These are phyloP conservation scores for Mohoua ochrocephala DNA, from an alignment of 2,113 vertebrate genomes.

Conservation along the genomic window DNA sequence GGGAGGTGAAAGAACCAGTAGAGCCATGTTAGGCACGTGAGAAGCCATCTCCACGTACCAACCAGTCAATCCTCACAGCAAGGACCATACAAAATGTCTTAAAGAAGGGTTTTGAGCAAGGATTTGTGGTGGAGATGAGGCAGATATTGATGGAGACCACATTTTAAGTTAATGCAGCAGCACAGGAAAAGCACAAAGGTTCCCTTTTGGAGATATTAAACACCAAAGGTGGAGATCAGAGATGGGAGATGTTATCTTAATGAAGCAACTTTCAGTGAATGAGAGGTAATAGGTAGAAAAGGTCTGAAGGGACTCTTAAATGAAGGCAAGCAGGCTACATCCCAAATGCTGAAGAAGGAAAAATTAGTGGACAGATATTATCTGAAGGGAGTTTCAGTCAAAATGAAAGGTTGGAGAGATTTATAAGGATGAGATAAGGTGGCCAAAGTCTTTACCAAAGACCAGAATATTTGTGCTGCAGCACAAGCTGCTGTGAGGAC, in stretches of 20 bases:
- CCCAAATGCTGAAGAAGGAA: neutral
- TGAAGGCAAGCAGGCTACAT: neutral
- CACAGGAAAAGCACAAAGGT: neutral
- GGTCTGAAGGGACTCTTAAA: neutral
- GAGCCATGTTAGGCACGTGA: neutral
- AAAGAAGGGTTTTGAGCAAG: neutral
- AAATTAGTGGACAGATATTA: neutral
- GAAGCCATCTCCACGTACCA: neutral
- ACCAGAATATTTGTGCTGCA: neutral
- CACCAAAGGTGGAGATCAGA: neutral
- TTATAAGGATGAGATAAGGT: neutral
- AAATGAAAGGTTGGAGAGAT: neutral
- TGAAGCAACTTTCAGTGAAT: neutral
- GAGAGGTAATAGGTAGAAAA: neutral
- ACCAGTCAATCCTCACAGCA: neutral
- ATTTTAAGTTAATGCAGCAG: neutral
- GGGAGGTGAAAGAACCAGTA: neutral
- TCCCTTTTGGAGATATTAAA: neutral
- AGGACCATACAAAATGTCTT: neutral
- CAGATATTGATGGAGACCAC: neutral
- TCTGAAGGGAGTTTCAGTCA: neutral
- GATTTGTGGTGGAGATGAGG: neutral
- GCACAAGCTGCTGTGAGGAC: neutral
- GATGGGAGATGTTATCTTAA: neutral
- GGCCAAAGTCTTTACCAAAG: neutral